Percentiles rank a stretch among this genome's conserved stretches.
phyloP scores from a whole-genome alignment of 1,140 invertebrate species.

The Zaprionus africanus region DNA sequence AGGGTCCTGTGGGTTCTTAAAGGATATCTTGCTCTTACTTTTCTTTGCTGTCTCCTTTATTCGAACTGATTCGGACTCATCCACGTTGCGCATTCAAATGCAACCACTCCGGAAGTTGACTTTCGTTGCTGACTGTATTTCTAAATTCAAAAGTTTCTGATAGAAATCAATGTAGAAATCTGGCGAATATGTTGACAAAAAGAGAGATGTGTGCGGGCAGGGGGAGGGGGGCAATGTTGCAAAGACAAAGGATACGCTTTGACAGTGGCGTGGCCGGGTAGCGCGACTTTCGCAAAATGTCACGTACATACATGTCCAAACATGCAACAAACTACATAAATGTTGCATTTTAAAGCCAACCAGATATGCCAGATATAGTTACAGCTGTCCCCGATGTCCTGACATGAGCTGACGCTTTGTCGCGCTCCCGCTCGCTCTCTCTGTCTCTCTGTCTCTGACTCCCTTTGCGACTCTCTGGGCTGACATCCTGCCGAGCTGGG shows the following conservation, averaged over 20 bases:
- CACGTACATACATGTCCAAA: slow-evolving; percentile 78
- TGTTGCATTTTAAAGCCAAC: slow-evolving; percentile 65
- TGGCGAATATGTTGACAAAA: neutral
- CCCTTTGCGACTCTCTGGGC: neutral
- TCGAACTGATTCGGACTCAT: neutral
- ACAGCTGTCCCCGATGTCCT: slow-evolving; percentile 28
- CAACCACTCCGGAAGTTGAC: neutral
- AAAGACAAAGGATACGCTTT: slow-evolving; percentile 12
- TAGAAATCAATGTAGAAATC: slow-evolving; percentile 10
- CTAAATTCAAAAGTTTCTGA: neutral
- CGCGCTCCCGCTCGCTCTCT: neutral
- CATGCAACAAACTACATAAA: slow-evolving; percentile 74
- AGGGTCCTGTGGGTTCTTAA: neutral
- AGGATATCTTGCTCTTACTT: neutral
- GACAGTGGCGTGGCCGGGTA: slow-evolving; percentile 10
- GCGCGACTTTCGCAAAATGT: slow-evolving; percentile 65
- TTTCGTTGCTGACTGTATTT: neutral
- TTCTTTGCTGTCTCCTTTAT: neutral
- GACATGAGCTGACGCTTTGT: slow-evolving; percentile 15
- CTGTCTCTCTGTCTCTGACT: neutral
- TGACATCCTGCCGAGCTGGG: slow-evolving; percentile 11
- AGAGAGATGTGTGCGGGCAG: neutral
- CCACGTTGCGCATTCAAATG: neutral
- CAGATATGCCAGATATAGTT: slow-evolving; percentile 6
- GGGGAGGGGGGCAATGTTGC: neutral